A percentile compares a stretch with the other conserved stretches of the same genome.
phyloP scores from a whole-genome alignment of 1,140 invertebrate genomes.

The Bombus waltoni region DNA sequence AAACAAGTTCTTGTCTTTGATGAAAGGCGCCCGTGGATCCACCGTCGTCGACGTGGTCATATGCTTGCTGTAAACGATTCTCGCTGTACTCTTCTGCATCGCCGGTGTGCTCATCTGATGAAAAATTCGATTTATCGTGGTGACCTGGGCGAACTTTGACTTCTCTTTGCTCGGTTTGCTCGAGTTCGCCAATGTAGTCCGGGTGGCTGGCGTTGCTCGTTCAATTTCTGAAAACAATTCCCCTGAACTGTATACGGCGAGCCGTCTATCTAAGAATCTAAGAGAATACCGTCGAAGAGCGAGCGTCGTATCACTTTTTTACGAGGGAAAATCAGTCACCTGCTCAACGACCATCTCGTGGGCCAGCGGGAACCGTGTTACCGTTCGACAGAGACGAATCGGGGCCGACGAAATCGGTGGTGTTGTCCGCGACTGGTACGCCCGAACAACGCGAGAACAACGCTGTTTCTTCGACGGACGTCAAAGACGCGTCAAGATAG shows the following conservation, averaged over 20 bases:
- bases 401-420: not conserved
- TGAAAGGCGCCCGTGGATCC: constrained; percentile 74
- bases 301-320: not conserved
- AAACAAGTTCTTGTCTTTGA: constrained; percentile 76
- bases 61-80: constrained; percentile 69
- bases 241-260: not conserved
- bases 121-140: constrained; percentile 70
- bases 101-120: constrained; percentile 77
- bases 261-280: not conserved
- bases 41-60: constrained; percentile 83
- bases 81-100: constrained; percentile 77
- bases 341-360: not conserved
- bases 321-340: not conserved
- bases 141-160: constrained; percentile 69
- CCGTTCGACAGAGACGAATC: not conserved
- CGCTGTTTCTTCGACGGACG: too few species aligned
- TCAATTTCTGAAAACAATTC: constrained; percentile 83
- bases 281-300: not conserved
- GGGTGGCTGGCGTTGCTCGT: constrained; percentile 83
- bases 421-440: too few species aligned
- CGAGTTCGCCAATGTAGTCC: constrained; percentile 81
- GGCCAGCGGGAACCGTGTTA: not conserved
- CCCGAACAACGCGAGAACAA: too few species aligned
- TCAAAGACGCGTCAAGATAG: not conserved
- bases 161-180: constrained; percentile 71